Evolutionary conservation across 2,888 invertebrate species (phyloP).

Genomic region (Drepanosiphum platanoidis): DNA sequence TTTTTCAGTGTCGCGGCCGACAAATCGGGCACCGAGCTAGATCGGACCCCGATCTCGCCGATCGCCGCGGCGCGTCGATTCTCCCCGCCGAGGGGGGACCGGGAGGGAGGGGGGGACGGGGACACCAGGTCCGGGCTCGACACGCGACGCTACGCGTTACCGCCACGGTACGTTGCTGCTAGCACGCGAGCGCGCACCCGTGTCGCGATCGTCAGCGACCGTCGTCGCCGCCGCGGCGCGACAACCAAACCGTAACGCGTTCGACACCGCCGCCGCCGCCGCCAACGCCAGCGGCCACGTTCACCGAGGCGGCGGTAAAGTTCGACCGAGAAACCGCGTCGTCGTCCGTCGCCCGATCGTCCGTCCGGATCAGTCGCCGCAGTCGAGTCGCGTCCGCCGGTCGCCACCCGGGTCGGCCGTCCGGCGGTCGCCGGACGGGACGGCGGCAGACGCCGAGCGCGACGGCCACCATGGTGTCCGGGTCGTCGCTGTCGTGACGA

Average conservation of each 20-base stretch:
- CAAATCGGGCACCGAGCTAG: not conserved
- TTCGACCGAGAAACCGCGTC: conserved; percentile 11
- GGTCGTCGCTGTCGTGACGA: not conserved
- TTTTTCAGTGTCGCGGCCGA: too few relatives aligned
- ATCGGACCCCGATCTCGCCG: not conserved
- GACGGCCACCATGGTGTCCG: not conserved
- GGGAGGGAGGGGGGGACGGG: too few relatives aligned
- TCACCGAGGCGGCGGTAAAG: conserved; percentile 12
- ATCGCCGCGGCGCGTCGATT: not conserved
- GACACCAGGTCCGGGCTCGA: too few relatives aligned
- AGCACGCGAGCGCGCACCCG: conserved; percentile 35
- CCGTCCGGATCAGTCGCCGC: too few relatives aligned
- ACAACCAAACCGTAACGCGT: not conserved
- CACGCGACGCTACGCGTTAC: conserved; percentile 37
- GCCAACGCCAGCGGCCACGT: too few relatives aligned
- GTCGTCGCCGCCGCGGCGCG: not conserved
- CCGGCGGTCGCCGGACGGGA: not conserved
- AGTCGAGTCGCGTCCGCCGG: conserved; percentile 16
- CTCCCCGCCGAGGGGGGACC: too few relatives aligned
- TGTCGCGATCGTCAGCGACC: not conserved
- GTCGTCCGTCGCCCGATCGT: conserved; percentile 13
- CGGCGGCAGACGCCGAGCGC: too few relatives aligned
- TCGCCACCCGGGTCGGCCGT: not conserved
- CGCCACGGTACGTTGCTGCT: conserved; percentile 30
- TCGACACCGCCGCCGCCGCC: not conserved